Percentiles rank a stretch among this genome's conserved stretches.
Evolutionary conservation across 2,888 invertebrate species (phyloP).

Genomic region (Eretmocerus hayati): DNA sequence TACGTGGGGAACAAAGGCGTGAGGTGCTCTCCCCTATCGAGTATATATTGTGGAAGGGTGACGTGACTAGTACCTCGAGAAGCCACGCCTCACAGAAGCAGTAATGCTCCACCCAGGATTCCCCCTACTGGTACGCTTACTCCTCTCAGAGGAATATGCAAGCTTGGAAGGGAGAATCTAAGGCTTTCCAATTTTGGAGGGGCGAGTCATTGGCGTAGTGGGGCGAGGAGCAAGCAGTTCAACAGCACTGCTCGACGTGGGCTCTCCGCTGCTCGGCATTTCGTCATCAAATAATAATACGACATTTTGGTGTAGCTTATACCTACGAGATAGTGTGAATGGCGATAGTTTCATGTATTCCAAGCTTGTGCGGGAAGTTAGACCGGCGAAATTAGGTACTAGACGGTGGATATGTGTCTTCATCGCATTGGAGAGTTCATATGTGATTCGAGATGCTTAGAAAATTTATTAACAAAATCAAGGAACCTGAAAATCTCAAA

Average conservation of each 20-base stretch:
- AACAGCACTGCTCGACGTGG: slow-evolving; percentile 47
- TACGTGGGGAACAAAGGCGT: slow-evolving; percentile 25
- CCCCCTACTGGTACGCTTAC: slow-evolving; percentile 20
- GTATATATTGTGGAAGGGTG: slow-evolving; percentile 16
- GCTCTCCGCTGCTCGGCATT: slow-evolving; percentile 48
- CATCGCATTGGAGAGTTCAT: no score
- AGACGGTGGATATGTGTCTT: no score
- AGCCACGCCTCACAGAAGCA: slow-evolving; percentile 20
- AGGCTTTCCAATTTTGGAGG: slow-evolving; percentile 26
- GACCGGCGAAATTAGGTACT: no score
- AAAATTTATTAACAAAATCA: background rate
- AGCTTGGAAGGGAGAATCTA: slow-evolving; percentile 15
- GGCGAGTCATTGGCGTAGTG: slow-evolving; percentile 38
- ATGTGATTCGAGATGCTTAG: no score
- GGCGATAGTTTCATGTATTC: no score
- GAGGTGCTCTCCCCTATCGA: slow-evolving; percentile 21
- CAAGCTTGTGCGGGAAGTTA: no score
- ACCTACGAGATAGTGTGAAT: no score
- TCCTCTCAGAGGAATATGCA: slow-evolving; percentile 18
- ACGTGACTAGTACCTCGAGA: slow-evolving; percentile 13
- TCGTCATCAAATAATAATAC: slow-evolving; percentile 47
- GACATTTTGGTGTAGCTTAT: no score
- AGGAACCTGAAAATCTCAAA: background rate
- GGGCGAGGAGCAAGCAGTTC: slow-evolving; percentile 47
- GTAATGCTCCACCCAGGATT: slow-evolving; percentile 19